Evolutionary conservation across 2,888 invertebrate species (phyloP), one percentile per base, ranked within the genome.

Genomic region (Phymatocera aterrima): DNA sequence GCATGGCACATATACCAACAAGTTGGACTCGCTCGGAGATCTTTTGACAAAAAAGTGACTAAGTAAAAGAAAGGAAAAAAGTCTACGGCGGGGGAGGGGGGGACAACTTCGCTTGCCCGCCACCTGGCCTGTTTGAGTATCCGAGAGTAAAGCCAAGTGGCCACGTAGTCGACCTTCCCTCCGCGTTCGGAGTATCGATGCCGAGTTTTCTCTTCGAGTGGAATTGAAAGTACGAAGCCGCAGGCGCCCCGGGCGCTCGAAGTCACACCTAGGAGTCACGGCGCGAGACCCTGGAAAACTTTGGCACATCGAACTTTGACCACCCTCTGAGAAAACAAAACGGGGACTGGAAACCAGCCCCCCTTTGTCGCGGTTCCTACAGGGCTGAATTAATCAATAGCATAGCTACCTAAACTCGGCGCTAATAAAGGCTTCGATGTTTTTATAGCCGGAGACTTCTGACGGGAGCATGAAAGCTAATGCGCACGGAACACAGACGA

Each of bases 341-440:
- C 72, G 72, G n/a, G n/a, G 51, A 72, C 43, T 72, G 48, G 48
- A 72, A 70, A 51, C 21, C 34, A 48, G n/a, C 57, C 40, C 1
- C 68, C 31, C 61, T n/a, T n/a, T n/a, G n/a, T n/a, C n/a, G n/a
- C n/a, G n/a, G 24, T 8, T 18, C 46, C 43, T 24, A 1, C 40
- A 28, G 70, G 70, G 46, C 31, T 48, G 51, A 72, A 72, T 72
- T 72, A 72, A 72, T 72, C 75, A 40, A 75, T 60, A 75, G 75
- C 43, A 21, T 28, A n/a, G 46, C 43, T 43, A 68, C 68, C 68
- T 83, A 85, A 85, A 85, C 85, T 84, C 84, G 82, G 80, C 83
- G 79, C 83, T 85, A 85, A 85, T 85, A 84, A 85, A 75, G 51
- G 37, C 81, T 81, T 78, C 60, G 75, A 80, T 83, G 82, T 85